Percentiles rank a stretch among this genome's conserved stretches.
Conservation (phyloP, 64 coral and sea anemone species). For the Astreopora myriophthalma region DNA sequence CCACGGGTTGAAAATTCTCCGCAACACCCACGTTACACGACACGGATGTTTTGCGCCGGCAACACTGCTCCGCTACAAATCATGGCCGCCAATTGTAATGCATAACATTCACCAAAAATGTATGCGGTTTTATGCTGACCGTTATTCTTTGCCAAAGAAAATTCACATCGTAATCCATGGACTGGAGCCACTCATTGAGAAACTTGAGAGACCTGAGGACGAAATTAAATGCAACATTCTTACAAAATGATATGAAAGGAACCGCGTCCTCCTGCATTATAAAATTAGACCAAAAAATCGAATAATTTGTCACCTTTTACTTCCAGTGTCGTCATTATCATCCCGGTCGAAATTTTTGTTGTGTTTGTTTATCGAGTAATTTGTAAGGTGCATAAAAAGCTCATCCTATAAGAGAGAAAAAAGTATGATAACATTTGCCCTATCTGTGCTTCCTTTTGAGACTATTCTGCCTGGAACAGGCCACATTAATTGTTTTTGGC, state of each 20-base stretch:
- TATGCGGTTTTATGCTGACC: slow-evolving; percentile 22
- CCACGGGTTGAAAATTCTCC: too few species aligned
- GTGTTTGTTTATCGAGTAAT: slow-evolving; percentile 99
- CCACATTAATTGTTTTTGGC: too few species aligned
- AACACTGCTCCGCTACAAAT: too few species aligned
- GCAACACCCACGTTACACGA: too few species aligned
- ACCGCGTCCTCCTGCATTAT: too few species aligned
- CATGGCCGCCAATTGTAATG: too few species aligned
- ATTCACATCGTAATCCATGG: slow-evolving; percentile 89
- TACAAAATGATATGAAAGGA: too few species aligned
- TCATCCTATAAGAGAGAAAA: slow-evolving; percentile 70
- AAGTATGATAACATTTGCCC: neutral
- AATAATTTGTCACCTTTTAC: slow-evolving; percentile 74
- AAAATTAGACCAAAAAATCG: neutral
- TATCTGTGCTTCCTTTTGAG: too few species aligned
- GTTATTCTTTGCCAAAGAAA: slow-evolving; percentile 90
- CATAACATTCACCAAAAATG: neutral
- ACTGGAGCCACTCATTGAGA: slow-evolving; percentile 88
- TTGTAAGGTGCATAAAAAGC: slow-evolving; percentile 99
- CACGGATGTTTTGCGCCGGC: too few species aligned
- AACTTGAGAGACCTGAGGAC: slow-evolving; percentile 74
- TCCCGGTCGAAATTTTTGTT: slow-evolving; percentile 94
- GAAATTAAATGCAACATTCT: neutral
- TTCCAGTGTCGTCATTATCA: slow-evolving; percentile 80
- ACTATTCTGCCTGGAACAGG: too few species aligned